These are phyloP conservation scores for Myodes glareolus DNA, from an alignment of 2,113 vertebrate species.

Conservation along the genomic window DNA sequence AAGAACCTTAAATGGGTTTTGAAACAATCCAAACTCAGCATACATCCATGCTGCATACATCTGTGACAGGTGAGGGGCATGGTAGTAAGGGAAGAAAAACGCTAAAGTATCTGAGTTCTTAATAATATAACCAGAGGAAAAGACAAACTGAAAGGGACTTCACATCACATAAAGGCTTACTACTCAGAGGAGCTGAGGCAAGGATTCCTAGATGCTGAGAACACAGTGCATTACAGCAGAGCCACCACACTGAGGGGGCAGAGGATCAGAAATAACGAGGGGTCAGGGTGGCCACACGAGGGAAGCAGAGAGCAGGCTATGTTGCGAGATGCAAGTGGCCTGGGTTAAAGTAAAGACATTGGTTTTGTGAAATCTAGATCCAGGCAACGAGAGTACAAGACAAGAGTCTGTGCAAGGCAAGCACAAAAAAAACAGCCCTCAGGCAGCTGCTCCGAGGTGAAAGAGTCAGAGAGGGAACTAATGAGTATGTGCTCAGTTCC, in stretches of 20 bases:
- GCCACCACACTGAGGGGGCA: slow-evolving; percentile 63
- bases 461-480: neutral
- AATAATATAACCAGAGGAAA: neutral
- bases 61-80: neutral
- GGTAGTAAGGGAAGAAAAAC: neutral
- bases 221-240: slow-evolving; percentile 53
- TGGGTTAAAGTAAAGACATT: neutral
- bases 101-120: neutral
- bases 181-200: neutral
- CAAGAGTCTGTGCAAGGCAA: neutral
- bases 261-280: slow-evolving; percentile 64
- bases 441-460: neutral
- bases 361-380: neutral
- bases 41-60: neutral
- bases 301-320: slow-evolving; percentile 73
- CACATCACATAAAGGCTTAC: neutral
- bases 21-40: neutral
- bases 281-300: slow-evolving; percentile 64
- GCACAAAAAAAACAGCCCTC: neutral
- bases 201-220: no score
- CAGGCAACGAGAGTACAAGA: neutral
- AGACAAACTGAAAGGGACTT: neutral
- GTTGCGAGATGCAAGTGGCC: accelerated
- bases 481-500: neutral
- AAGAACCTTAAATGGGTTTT: neutral